Evolutionary conservation across 1,140 invertebrate genomes (phyloP).

Genomic region (Babylonia areolata): DNA sequence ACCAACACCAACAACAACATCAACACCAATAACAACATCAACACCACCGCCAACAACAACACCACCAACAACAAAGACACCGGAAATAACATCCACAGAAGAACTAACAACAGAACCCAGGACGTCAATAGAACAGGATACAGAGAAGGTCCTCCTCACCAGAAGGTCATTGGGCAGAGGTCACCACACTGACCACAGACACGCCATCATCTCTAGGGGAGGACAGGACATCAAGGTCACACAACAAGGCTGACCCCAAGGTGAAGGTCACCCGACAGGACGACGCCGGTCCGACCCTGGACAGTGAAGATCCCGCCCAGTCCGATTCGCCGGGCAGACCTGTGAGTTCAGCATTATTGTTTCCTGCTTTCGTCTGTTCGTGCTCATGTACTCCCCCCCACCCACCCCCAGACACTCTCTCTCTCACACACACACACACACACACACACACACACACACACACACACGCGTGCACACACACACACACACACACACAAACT

Average conservation of each 20-base stretch:
- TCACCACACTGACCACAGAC: too few species aligned
- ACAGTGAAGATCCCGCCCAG: background rate
- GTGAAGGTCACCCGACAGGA: background rate
- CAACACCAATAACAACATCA: background rate
- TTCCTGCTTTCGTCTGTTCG: background rate
- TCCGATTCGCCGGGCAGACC: conserved; percentile 16
- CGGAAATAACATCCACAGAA: too few species aligned
- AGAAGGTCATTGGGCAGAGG: too few species aligned
- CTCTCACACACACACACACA: background rate
- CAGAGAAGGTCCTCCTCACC: too few species aligned
- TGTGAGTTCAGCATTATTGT: background rate
- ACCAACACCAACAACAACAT: background rate
- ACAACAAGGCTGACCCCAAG: too few species aligned
- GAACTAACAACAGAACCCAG: too few species aligned
- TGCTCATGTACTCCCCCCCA: background rate
- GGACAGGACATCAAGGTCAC: too few species aligned
- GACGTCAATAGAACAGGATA: too few species aligned
- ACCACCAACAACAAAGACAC: too few species aligned
- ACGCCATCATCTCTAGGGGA: too few species aligned
- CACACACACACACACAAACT: background rate
- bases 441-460: background rate
- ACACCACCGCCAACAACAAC: conserved; percentile 1
- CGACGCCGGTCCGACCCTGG: background rate
- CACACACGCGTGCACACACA: background rate
- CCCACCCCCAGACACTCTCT: too few species aligned